Percentiles rank a stretch among this genome's conserved stretches.
These are phyloP conservation scores for Lepus oiostolus DNA, from an alignment of 2,797 vertebrate species.

Conservation along the genomic window DNA sequence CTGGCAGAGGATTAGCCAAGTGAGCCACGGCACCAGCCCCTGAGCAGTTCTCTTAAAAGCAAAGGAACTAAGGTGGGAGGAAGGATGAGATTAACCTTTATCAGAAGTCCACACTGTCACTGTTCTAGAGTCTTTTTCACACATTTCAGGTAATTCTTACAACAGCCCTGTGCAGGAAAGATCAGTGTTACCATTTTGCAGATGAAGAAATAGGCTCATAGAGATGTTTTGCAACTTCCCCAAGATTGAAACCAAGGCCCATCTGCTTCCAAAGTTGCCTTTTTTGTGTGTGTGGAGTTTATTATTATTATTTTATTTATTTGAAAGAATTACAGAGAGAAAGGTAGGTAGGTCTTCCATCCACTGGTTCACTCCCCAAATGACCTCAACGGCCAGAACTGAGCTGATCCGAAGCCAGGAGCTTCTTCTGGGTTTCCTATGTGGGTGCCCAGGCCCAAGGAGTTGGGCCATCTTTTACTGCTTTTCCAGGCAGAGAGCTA, in stretches of 20 bases:
- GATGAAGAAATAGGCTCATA: conserved; percentile 34
- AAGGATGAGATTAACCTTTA: background rate
- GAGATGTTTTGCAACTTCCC: conserved; percentile 26
- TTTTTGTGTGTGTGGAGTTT: no score
- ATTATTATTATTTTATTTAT: no score
- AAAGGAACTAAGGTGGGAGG: background rate
- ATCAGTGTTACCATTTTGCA: background rate
- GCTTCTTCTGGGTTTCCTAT: no score
- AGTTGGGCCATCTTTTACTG: no score
- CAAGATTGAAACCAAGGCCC: background rate
- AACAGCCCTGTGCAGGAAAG: background rate
- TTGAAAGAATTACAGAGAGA: no score
- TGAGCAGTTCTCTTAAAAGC: conserved; percentile 27
- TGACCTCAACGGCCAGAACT: no score
- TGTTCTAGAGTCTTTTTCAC: background rate
- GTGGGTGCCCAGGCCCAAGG: no score
- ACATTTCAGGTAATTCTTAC: background rate
- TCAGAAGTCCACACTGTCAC: background rate
- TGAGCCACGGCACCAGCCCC: no score
- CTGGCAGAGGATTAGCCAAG: no score
- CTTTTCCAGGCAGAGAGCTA: no score
- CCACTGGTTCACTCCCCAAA: no score
- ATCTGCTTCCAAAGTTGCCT: background rate
- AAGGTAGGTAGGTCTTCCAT: no score
- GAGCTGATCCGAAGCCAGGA: background rate